These are phyloP conservation scores for Cephonodes hylas DNA, from an alignment of 2,888 invertebrate genomes.

Conservation along the genomic window DNA sequence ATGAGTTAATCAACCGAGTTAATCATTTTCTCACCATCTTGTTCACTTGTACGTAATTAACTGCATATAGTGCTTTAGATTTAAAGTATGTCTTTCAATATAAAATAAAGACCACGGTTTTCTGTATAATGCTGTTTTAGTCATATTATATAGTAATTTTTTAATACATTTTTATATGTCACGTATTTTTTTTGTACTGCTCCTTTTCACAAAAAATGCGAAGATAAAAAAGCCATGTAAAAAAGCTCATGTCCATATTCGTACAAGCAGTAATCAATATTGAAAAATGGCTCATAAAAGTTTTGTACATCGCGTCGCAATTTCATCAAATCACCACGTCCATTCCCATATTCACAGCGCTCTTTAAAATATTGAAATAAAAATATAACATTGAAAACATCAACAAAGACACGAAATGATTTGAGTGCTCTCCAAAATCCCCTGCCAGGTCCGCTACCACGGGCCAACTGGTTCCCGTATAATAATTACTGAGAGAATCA, in stretches of 20 bases:
- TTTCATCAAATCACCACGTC: background rate
- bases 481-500: conserved; percentile 71
- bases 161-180: too few species aligned
- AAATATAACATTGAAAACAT: conserved; percentile 14
- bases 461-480: conserved; percentile 55
- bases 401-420: conserved; percentile 22
- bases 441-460: conserved; percentile 25
- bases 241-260: background rate
- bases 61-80: too few species aligned
- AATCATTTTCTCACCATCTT: too few species aligned
- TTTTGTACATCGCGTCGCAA: background rate
- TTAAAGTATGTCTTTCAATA: too few species aligned
- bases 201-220: too few species aligned
- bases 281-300: background rate
- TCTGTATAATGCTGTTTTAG: too few species aligned
- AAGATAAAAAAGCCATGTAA: too few species aligned
- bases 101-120: too few species aligned
- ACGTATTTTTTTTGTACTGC: too few species aligned
- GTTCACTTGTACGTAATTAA: too few species aligned
- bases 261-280: background rate
- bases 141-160: too few species aligned
- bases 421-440: conserved; percentile 25
- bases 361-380: conserved; percentile 15
- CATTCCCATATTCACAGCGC: conserved; percentile 3
- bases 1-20: too few species aligned